Evolutionary conservation across 2,888 invertebrate genomes (phyloP).

Genomic region (Cryptophagus acutangulus): DNA sequence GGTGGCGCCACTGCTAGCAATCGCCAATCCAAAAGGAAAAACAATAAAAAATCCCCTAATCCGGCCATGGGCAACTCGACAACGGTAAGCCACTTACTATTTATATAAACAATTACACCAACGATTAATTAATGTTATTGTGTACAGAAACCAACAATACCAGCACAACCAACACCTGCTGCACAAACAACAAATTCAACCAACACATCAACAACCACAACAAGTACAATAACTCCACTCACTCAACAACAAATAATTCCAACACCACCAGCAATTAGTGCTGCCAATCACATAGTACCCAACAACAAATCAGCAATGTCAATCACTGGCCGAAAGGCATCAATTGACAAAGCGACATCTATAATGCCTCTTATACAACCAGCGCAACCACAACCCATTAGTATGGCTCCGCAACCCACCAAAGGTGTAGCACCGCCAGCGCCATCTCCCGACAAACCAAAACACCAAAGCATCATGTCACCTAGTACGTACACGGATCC

Average conservation of each 20-base stretch:
- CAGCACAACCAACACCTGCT: constrained; percentile 25
- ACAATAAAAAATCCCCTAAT: constrained; percentile 51
- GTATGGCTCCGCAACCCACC: too few species aligned
- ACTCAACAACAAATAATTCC: constrained; percentile 23
- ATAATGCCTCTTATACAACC: constrained; percentile 21
- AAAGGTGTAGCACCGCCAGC: constrained; percentile 36
- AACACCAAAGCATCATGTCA: constrained; percentile 33
- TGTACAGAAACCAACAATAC: constrained; percentile 32
- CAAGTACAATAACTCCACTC: too few species aligned
- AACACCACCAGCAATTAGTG: constrained; percentile 22
- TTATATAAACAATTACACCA: not conserved
- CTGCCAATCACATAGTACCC: constrained; percentile 17
- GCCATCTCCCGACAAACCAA: constrained; percentile 42
- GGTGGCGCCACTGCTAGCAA: constrained; percentile 41
- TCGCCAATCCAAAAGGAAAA: constrained; percentile 54
- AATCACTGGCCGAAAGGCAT: constrained; percentile 23
- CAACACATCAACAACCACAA: constrained; percentile 28
- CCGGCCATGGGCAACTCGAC: constrained; percentile 36
- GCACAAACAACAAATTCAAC: constrained; percentile 30
- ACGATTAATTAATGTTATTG: constrained; percentile 2
- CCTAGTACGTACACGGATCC: constrained; percentile 56
- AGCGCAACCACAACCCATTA: too few species aligned
- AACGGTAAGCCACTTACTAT: constrained; percentile 30
- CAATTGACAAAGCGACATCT: constrained; percentile 8
- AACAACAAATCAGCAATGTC: constrained; percentile 36